A percentile compares a stretch with the other conserved stretches of the same genome.
Evolutionary conservation across 2,113 vertebrate species (phyloP).

Genomic region (Oreotrochilus melanogaster): DNA sequence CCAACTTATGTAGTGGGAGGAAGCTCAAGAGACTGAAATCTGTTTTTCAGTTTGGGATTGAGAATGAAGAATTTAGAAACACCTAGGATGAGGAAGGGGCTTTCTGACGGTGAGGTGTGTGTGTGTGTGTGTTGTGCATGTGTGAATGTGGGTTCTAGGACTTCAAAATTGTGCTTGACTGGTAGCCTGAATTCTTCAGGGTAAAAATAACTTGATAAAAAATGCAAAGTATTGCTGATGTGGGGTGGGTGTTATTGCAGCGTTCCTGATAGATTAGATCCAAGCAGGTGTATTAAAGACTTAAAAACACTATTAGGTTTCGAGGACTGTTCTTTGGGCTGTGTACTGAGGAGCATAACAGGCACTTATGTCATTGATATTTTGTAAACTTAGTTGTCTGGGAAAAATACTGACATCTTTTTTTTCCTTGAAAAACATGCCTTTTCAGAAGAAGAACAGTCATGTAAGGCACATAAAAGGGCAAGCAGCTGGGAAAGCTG

Average conservation of each 20-base stretch:
- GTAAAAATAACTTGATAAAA: no score
- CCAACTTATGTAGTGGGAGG: background rate
- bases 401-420: background rate
- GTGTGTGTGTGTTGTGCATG: background rate
- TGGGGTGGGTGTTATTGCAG: no score
- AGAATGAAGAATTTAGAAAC: background rate
- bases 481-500: background rate
- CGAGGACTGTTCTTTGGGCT: background rate
- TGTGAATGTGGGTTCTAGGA: no score
- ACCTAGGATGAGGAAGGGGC: background rate
- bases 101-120: background rate
- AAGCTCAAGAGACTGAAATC: background rate
- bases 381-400: background rate
- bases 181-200: no score
- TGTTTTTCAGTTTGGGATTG: background rate
- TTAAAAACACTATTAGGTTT: background rate
- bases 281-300: background rate
- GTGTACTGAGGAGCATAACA: background rate
- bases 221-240: no score
- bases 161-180: no score
- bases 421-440: background rate
- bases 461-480: background rate
- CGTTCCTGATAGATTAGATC: no score
- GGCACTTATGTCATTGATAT: background rate
- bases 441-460: slow-evolving; percentile 5